Evolutionary conservation across 2,888 invertebrate species (phyloP).

Genomic region (Nomada lathburiana): DNA sequence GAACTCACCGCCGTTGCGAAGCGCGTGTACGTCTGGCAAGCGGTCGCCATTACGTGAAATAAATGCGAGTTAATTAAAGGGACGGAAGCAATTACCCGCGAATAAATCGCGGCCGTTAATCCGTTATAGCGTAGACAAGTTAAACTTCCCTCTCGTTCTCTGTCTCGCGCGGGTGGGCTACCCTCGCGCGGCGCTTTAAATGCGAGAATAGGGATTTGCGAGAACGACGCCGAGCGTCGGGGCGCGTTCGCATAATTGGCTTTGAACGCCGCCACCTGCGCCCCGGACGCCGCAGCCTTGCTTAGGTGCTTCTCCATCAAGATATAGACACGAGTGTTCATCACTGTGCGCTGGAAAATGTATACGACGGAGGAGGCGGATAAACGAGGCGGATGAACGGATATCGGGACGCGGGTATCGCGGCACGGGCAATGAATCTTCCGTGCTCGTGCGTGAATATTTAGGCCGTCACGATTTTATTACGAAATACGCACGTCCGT

Average conservation of each 20-base stretch:
- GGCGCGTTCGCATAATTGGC: slow-evolving; percentile 84
- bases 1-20: slow-evolving; percentile 39
- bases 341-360: slow-evolving; percentile 28
- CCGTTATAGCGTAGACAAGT: slow-evolving; percentile 83
- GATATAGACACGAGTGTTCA: slow-evolving; percentile 14
- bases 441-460: too few relatives aligned
- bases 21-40: slow-evolving; percentile 64
- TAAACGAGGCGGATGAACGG: slow-evolving; percentile 31
- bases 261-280: slow-evolving; percentile 84
- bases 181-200: slow-evolving; percentile 30
- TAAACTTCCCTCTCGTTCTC: slow-evolving; percentile 75
- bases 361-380: slow-evolving; percentile 13
- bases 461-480: too few relatives aligned
- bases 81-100: slow-evolving; percentile 80
- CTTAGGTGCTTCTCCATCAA: slow-evolving; percentile 66
- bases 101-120: slow-evolving; percentile 83
- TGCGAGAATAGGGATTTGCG: slow-evolving; percentile 77
- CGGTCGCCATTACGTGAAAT: slow-evolving; percentile 82
- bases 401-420: neutral
- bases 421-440: too few relatives aligned
- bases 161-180: slow-evolving; percentile 4
- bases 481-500: too few relatives aligned
- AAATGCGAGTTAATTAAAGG: slow-evolving; percentile 84
- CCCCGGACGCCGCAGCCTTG: slow-evolving; percentile 74
- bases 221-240: slow-evolving; percentile 77